Conservation (phyloP, 1,140 invertebrate species). For the Zaprionus ornatus region DNA sequence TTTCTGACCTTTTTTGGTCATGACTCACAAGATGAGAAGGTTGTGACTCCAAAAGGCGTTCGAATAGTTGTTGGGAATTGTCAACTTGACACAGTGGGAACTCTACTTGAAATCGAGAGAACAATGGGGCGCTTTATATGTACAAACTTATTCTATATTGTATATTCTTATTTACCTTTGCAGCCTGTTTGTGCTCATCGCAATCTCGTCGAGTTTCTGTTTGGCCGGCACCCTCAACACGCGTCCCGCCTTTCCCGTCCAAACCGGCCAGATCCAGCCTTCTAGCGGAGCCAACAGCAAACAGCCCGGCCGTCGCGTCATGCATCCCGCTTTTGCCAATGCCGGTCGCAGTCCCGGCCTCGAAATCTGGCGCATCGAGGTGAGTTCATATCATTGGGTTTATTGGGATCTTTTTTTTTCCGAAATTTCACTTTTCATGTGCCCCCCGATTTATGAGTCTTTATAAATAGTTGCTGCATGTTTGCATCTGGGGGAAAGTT, state of each 20-base stretch:
- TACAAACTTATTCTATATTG: neutral
- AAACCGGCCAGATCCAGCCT: conserved; percentile 63
- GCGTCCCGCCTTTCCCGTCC: conserved; percentile 66
- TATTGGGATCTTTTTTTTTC: neutral
- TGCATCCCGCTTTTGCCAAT: conserved; percentile 87
- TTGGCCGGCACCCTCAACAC: conserved; percentile 71
- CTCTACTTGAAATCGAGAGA: neutral
- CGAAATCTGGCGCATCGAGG: conserved; percentile 89
- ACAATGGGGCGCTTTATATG: neutral
- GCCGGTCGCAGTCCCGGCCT: conserved; percentile 87
- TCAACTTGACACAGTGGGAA: neutral
- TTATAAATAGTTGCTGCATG: conserved; percentile 69
- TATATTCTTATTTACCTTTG: conserved; percentile 25
- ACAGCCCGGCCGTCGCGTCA: conserved; percentile 74
- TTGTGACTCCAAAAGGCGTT: conserved; percentile 23
- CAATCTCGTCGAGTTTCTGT: conserved; percentile 53
- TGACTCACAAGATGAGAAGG: conserved; percentile 40
- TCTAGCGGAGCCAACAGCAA: conserved; percentile 53
- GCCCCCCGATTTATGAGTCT: conserved; percentile 12
- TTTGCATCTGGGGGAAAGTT: conserved; percentile 64
- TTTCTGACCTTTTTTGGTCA: conserved; percentile 57
- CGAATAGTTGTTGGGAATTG: conserved; percentile 1
- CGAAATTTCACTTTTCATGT: conserved; percentile 27
- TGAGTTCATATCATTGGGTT: conserved; percentile 69
- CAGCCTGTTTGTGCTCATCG: conserved; percentile 55